Evolutionary conservation across 2,113 vertebrate species (phyloP), one percentile per base, ranked within the genome.

Genomic region (Amblyornis subalaris): DNA sequence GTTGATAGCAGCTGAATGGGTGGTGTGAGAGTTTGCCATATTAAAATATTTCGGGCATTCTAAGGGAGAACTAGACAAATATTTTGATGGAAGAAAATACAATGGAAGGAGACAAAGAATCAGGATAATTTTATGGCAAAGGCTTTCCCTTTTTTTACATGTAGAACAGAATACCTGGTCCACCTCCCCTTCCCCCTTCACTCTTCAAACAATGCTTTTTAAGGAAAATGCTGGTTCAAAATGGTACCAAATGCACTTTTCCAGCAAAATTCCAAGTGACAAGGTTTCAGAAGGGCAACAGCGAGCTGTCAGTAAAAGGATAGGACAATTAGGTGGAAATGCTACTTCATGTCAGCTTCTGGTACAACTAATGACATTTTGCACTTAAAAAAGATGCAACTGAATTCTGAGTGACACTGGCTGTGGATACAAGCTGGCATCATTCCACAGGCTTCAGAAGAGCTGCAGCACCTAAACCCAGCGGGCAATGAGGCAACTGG

Each of bases 331-430:
- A 95, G 71, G 91, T 80, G 42, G 93, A 96, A 95, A 95, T 89
- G 89, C 60, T 89, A 85, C 85, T 94, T 94, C 91, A 64, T 93
- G 93, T 96, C 95, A 96, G 85, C 87, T 85, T 70, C 89, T 95
- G 85, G 93, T 95, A 83, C 85, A 96, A 79, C 93, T 96, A 95
- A 96, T 91, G 96, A 95, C 94, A 95, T 95, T 95, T 91, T 95
- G 89, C 91, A 95, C 95, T 96, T 96, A 31, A 94, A 96, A 95
- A 91, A 95, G 87, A 95, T 95, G 87, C 94, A 83, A 55, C 92
- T 89, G 94, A 95, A 83, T 96, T 76, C 81, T 91, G 94, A 94
- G 62, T 95, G 94, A 89, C 93, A 83, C 36, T 66, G 67, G 42
- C 74, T 76, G 42, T 82, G 71, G 81, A 62, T 61, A 62, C 78